phyloP scores from a whole-genome alignment of 2,113 vertebrate genomes.

The Oryzias woworae region DNA sequence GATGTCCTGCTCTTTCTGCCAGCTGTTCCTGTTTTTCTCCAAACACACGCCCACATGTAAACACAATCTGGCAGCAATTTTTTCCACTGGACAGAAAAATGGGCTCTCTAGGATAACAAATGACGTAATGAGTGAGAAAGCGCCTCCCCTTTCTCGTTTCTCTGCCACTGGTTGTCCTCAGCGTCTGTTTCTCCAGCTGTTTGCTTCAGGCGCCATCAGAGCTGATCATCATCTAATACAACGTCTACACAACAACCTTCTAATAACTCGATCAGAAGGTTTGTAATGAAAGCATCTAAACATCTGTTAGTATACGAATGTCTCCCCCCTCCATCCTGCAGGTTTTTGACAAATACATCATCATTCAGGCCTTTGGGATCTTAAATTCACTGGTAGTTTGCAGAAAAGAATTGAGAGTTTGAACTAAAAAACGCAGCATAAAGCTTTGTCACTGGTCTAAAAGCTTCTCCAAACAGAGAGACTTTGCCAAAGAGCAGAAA shows the following conservation, averaged over 20 bases:
- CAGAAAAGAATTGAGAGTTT: not conserved
- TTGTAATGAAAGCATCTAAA: not conserved
- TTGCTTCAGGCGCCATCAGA: not conserved
- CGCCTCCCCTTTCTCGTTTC: constrained; percentile 53
- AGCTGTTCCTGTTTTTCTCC: constrained; percentile 14
- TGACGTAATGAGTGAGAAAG: constrained; percentile 26
- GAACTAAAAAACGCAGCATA: no score
- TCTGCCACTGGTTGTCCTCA: constrained; percentile 25
- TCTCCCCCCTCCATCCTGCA: constrained; percentile 19
- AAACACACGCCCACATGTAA: constrained; percentile 14
- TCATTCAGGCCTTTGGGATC: constrained; percentile 10
- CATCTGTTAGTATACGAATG: constrained; percentile 16
- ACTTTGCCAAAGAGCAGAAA: no score
- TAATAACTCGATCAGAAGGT: not conserved
- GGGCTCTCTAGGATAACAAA: constrained; percentile 34
- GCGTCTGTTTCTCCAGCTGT: constrained; percentile 11
- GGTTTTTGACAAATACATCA: constrained; percentile 36
- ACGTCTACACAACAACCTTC: not conserved
- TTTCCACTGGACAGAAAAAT: constrained; percentile 47
- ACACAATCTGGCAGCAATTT: constrained; percentile 34
- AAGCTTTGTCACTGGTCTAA: no score
- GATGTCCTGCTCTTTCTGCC: constrained; percentile 14
- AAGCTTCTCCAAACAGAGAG: no score
- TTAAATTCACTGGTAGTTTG: not conserved
- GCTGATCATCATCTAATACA: not conserved